Base-by-base conservation (phyloP, 1,140 invertebrate genomes). In the Paracyclopina nana region DNA sequence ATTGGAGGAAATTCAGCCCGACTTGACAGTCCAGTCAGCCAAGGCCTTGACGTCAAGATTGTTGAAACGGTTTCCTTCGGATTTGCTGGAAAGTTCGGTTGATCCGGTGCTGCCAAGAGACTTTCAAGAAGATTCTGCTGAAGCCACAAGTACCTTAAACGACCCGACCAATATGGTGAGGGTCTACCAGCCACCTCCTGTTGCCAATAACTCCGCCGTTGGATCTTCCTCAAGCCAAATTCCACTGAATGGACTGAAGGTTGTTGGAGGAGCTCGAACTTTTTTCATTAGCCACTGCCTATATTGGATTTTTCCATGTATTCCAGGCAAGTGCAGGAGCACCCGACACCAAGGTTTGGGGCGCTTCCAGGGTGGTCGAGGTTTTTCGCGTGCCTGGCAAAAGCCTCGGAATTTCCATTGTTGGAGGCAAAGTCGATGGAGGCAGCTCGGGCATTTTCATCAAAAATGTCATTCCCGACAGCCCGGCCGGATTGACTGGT, bases 401-500 rank as follows among this genome's bases (percentile, higher is more conserved):
- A 68, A 72, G 78, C 60, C 68, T 94, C 9, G 92, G 92, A 1
- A 91, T 98, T 63, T 92, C 85, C 65, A 96, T 98, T 59, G 90
- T 98, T 43, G 87, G 91, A 49, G 88, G 88, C 55, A 87, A 90
- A 71, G 85, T 16, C 34, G 20, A 38, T 38, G 34, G n/a, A n/a
- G n/a, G 20, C 34, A 20, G 16, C 2, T 48, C 45, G 5, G 92
- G 92, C 11, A 96, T 97, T 59, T 97, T 97, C 64, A 91, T 98
- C 57, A 97, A 97, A 66, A 88, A 92, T 63, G 90, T 98, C 6
- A 71, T 95, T 26, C 76, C 82, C 2, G 77, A 88, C 54, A 95
- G 87, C 71, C 90, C 91, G 14, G 92, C 91, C 5, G 87, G 86
- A 38, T 72, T 34, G 28, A 52, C 50, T 12, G 30, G 31, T 16